These are phyloP conservation scores for Bicyclus anynana DNA, from an alignment of 1,140 invertebrate genomes.

Conservation along the genomic window DNA sequence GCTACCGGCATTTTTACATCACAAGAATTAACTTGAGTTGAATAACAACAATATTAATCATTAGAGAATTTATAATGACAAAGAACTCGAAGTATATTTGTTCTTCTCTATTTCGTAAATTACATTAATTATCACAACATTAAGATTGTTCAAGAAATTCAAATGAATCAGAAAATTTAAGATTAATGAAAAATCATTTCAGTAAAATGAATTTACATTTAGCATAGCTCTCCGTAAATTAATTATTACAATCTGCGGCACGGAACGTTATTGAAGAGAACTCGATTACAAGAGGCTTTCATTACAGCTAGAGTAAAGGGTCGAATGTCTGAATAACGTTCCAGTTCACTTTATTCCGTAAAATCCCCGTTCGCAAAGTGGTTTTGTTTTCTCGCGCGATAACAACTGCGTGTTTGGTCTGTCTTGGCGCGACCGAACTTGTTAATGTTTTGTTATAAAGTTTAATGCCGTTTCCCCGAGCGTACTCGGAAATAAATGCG, in stretches of 20 bases:
- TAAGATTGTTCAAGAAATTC: too few relatives aligned
- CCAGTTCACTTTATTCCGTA: slow-evolving; percentile 15
- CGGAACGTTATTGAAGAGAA: slow-evolving; percentile 1
- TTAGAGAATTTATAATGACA: too few relatives aligned
- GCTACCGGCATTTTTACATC: too few relatives aligned
- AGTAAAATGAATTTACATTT: too few relatives aligned
- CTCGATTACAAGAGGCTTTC: slow-evolving; percentile 9
- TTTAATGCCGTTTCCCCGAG: slow-evolving; percentile 32
- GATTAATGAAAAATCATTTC: too few relatives aligned
- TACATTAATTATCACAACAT: too few relatives aligned
- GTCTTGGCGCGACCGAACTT: slow-evolving; percentile 30
- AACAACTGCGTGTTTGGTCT: slow-evolving; percentile 27
- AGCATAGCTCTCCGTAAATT: too few relatives aligned
- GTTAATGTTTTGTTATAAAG: slow-evolving; percentile 36
- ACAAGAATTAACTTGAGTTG: too few relatives aligned
- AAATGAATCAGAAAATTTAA: too few relatives aligned
- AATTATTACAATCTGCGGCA: background rate
- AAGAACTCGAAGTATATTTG: too few relatives aligned
- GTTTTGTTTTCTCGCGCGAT: slow-evolving; percentile 27
- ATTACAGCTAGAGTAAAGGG: slow-evolving; percentile 3
- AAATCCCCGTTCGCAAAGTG: slow-evolving; percentile 19
- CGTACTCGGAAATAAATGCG: slow-evolving; percentile 27
- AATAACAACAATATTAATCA: too few relatives aligned
- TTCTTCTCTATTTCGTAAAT: too few relatives aligned
- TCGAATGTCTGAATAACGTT: slow-evolving; percentile 12